Evolutionary conservation across 1,140 invertebrate genomes (phyloP).

Genomic region (Caenorhabditis brenneri): DNA sequence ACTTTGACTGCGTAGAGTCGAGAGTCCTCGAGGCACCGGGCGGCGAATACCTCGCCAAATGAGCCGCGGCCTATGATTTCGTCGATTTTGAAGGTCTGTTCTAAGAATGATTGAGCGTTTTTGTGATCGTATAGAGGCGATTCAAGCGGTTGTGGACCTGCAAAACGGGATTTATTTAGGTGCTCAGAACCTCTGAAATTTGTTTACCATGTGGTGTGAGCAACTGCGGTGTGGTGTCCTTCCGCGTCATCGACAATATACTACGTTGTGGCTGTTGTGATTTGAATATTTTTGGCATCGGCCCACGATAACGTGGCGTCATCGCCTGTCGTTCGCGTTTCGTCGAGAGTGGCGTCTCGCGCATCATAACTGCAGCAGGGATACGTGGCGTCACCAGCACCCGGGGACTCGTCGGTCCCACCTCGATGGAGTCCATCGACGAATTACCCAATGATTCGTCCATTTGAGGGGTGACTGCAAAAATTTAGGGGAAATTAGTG

Average conservation of each 20-base stretch:
- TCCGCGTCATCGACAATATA: not conserved
- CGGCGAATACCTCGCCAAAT: slow-evolving; percentile 79
- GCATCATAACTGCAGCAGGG: not conserved
- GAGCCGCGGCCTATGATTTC: slow-evolving; percentile 78
- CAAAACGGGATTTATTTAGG: not conserved
- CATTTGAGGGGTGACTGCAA: not conserved
- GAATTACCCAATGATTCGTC: not conserved
- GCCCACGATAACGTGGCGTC: not conserved
- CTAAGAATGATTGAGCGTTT: not conserved
- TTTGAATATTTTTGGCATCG: not conserved
- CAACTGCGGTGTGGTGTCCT: not conserved
- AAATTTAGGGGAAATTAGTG: not conserved
- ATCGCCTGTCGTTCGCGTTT: slow-evolving; percentile 9
- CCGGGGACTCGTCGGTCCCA: not conserved
- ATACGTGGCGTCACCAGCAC: not conserved
- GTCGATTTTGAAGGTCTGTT: slow-evolving; percentile 75
- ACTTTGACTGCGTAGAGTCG: slow-evolving; percentile 78
- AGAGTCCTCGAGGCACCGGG: slow-evolving; percentile 77
- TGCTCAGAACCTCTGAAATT: no score
- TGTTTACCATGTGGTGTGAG: not conserved
- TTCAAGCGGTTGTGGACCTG: not conserved
- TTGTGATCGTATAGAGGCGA: not conserved
- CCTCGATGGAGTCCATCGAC: not conserved
- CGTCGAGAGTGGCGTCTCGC: slow-evolving; percentile 2
- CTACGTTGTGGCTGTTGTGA: not conserved